phyloP scores from a whole-genome alignment of 2,888 invertebrate genomes.

The Sphaeridia pumilis region DNA sequence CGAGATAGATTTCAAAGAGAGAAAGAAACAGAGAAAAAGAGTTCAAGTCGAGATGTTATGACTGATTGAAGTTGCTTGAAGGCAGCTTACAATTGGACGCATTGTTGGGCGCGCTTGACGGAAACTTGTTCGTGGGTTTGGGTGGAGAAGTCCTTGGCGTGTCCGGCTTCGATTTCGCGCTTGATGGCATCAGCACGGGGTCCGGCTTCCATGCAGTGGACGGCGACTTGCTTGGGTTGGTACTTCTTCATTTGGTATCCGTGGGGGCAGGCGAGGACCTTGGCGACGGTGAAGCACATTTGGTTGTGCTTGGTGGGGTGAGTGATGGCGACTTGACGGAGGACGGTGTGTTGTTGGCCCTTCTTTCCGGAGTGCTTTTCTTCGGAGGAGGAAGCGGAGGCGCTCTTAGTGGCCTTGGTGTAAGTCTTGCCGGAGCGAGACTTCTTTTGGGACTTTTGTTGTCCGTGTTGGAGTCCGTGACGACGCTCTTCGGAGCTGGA shows the following conservation, averaged over 20 bases:
- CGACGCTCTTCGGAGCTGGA: too few relatives aligned
- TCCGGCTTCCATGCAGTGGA: slow-evolving; percentile 5
- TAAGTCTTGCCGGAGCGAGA: not conserved
- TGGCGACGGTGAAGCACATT: slow-evolving; percentile 51
- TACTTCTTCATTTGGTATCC: slow-evolving; percentile 42
- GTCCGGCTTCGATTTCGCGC: slow-evolving; percentile 4
- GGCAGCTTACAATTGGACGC: not conserved
- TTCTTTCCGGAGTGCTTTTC: not conserved
- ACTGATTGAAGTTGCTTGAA: not conserved
- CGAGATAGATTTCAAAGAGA: not conserved
- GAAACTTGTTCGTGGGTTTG: slow-evolving; percentile 1
- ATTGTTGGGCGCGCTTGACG: not conserved
- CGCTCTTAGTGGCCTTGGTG: not conserved
- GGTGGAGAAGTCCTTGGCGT: slow-evolving; percentile 1
- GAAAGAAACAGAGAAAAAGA: not conserved
- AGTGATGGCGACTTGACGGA: not conserved
- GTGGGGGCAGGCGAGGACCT: slow-evolving; percentile 47
- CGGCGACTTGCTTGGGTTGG: not conserved
- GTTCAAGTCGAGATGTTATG: too few relatives aligned
- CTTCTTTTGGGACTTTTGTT: too few relatives aligned
- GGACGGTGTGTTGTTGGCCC: slow-evolving; percentile 1
- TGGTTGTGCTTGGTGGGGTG: slow-evolving; percentile 38
- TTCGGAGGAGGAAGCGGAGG: slow-evolving; percentile 2
- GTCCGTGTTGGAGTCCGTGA: too few relatives aligned
- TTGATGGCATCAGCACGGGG: slow-evolving; percentile 5